These are phyloP conservation scores for Octopus bimaculoides DNA, from an alignment of 1,140 invertebrate species.

Conservation along the genomic window DNA sequence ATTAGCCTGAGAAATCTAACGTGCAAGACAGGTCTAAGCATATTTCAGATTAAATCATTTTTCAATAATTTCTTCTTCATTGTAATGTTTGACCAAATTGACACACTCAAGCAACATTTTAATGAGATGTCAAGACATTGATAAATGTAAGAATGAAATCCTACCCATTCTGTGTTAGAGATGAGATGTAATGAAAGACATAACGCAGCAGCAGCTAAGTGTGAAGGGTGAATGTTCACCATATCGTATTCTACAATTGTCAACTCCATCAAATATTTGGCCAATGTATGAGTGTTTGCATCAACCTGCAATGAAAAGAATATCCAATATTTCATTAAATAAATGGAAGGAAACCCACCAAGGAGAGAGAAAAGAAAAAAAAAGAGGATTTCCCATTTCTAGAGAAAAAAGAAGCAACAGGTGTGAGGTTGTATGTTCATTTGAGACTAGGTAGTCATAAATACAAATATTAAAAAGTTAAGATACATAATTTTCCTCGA, in stretches of 20 bases:
- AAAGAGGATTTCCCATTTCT: no score
- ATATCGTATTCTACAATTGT: constrained; percentile 79
- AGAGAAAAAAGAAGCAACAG: no score
- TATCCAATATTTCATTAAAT: no score
- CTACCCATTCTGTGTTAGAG: constrained; percentile 52
- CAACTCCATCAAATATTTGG: constrained; percentile 91
- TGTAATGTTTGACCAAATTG: not conserved
- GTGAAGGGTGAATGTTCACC: constrained; percentile 77
- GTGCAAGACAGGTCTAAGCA: not conserved
- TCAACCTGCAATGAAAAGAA: constrained; percentile 55
- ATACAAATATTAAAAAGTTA: no score
- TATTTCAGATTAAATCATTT: not conserved
- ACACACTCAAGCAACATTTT: not conserved
- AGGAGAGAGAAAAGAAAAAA: no score
- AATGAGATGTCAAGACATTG: not conserved
- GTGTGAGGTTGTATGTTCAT: no score
- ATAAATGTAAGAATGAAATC: constrained; percentile 6
- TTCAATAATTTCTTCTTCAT: not conserved
- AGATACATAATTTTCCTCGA: no score
- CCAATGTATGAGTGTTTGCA: constrained; percentile 75
- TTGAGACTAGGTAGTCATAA: no score
- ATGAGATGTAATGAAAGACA: constrained; percentile 67
- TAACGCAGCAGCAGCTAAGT: constrained; percentile 73
- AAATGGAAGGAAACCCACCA: no score
- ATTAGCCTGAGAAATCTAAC: not conserved